Evolutionary conservation across 2,888 invertebrate genomes (phyloP), one percentile per base, ranked within the genome.

Genomic region (Dynastes tityus): DNA sequence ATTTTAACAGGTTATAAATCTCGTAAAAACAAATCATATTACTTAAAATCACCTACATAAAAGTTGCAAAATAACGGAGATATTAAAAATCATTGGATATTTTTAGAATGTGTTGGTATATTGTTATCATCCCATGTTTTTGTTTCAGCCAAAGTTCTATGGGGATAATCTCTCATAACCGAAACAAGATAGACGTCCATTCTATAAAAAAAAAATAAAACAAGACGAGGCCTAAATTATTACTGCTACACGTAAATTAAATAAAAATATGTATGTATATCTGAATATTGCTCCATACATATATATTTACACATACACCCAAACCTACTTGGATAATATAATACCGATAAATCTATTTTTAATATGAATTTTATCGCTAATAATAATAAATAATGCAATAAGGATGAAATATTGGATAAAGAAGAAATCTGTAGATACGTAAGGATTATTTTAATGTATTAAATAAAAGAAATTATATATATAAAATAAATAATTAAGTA

Each of bases 91-190:
- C 22, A 22, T 22, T 22, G 22, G 22, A 22, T 22, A 3, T 32
- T 32, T 32, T 3, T 32, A 32, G 29, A 32, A 32, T 3, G 2
- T 32, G 29, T 32, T 40, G 9, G 40, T 40, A 40, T 6, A 6
- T 32, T 9, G 5, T 9, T 40, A 6, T 8, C 8, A 40, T 5
- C 1, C 40, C 9, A 45, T n/a, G 58, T 71, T 51, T 76, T 13
- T 84, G 83, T 90, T 87, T 70, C 90, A 92, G 92, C 92, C 92
- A 86, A 92, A 92, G 89, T 92, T 92, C 89, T 92, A 92, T 86
- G 90, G 91, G 86, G 92, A 92, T 88, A 90, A 90, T 87, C 58
- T 73, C 73, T 73, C 58, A 73, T 73, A 73, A 73, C 53, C 58
- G 16, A 45, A 45, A 6, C 61, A 27, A 40, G 58, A 51, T 51